phyloP scores from a whole-genome alignment of 2,797 vertebrate species.

The Pseudotriccus pelzelni region DNA sequence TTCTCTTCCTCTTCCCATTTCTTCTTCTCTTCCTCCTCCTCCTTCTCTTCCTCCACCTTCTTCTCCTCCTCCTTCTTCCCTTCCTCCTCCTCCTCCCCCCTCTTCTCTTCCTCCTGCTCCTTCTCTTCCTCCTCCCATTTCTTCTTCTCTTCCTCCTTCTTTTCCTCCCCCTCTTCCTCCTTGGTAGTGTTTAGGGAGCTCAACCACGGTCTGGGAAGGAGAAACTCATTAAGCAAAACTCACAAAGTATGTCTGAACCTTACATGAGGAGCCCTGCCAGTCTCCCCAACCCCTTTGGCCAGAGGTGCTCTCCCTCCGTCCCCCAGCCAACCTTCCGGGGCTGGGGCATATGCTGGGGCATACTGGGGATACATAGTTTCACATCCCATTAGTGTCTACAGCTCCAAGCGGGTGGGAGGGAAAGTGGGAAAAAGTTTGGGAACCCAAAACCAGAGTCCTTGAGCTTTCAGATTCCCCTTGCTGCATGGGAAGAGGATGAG shows the following conservation, averaged over 20 bases:
- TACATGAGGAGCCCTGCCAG: rapidly evolving
- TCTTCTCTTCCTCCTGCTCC: slow-evolving; percentile 11
- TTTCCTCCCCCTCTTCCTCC: not conserved
- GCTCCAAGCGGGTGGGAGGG: not conserved
- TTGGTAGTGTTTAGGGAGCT: slow-evolving; percentile 65
- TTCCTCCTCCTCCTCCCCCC: rapidly evolving
- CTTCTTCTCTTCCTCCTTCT: not conserved
- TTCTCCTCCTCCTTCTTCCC: not conserved
- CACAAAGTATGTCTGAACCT: rapidly evolving
- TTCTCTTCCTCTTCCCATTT: slow-evolving; percentile 42
- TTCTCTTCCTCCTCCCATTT: not conserved
- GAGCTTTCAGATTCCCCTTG: not conserved
- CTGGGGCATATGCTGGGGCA: too few species aligned
- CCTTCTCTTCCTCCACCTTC: slow-evolving; percentile 29
- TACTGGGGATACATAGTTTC: not conserved
- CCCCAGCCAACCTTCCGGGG: not conserved
- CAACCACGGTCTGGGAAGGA: slow-evolving; percentile 67
- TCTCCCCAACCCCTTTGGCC: not conserved
- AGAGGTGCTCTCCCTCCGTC: not conserved
- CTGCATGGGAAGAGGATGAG: not conserved
- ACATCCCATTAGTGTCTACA: rapidly evolving
- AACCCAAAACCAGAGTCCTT: not conserved
- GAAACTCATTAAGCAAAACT: not conserved
- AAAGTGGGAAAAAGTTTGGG: not conserved
- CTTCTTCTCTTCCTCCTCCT: slow-evolving; percentile 29